phyloP scores from a whole-genome alignment of 2,797 vertebrate species.

The Neosilurus hyrtlii region DNA sequence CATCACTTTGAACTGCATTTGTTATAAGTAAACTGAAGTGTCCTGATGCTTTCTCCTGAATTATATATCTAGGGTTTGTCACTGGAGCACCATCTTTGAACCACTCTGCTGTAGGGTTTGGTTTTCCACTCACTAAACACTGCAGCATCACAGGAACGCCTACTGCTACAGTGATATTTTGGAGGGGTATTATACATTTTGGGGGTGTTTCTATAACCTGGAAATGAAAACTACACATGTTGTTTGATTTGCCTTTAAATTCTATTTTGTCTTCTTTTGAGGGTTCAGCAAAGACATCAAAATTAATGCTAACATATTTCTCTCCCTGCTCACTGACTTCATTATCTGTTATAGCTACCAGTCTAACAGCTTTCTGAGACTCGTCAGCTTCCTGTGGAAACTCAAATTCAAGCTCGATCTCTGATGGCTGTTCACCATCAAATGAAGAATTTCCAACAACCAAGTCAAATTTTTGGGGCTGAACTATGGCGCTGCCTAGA shows the following conservation, averaged over 20 bases:
- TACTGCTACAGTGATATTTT: constrained; percentile 77
- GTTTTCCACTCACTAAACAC: constrained; percentile 86
- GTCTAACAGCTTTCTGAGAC: constrained; percentile 76
- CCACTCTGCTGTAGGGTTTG: constrained; percentile 81
- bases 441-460: constrained; percentile 75
- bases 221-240: constrained; percentile 89
- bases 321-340: constrained; percentile 76
- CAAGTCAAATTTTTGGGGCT: constrained; percentile 77
- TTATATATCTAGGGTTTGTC: constrained; percentile 79
- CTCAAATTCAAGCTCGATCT: constrained; percentile 88
- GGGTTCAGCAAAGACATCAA: constrained; percentile 82
- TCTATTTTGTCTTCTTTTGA: constrained; percentile 80
- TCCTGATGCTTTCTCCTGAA: constrained; percentile 82
- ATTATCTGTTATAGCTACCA: constrained; percentile 78
- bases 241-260: constrained; percentile 83
- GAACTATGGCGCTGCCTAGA: constrained; percentile 65
- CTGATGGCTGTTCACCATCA: constrained; percentile 77
- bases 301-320: constrained; percentile 77
- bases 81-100: constrained; percentile 81
- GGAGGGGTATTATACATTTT: constrained; percentile 82
- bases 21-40: constrained; percentile 87
- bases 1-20: constrained; percentile 77
- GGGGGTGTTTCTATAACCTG: constrained; percentile 85
- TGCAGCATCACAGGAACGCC: constrained; percentile 86
- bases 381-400: constrained; percentile 76